A percentile compares a stretch with the other conserved stretches of the same genome.
These are phyloP conservation scores for Epinotia demarniana DNA, from an alignment of 2,888 invertebrate species.

Conservation along the genomic window DNA sequence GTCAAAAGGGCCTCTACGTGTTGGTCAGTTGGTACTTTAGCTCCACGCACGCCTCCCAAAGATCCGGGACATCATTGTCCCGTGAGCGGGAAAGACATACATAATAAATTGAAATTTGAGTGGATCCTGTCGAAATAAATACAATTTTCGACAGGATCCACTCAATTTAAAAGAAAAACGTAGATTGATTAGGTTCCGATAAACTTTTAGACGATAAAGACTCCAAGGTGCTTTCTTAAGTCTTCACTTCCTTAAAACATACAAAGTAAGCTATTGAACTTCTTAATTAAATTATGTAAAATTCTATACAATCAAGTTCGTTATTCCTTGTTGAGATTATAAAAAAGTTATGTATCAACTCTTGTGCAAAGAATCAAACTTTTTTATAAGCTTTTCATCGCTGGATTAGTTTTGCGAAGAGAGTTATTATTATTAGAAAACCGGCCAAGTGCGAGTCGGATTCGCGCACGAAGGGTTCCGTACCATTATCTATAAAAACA, in stretches of 20 bases:
- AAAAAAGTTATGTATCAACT: not conserved
- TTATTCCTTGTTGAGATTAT: constrained; percentile 12
- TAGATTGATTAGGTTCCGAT: not conserved
- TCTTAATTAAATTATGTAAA: constrained; percentile 34
- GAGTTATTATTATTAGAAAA: no score
- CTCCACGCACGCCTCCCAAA: no score
- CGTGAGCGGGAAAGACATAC: no score
- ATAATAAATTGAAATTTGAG: no score
- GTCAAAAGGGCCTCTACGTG: no score
- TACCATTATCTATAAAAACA: no score
- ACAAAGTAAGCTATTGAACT: constrained; percentile 19
- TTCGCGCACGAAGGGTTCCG: no score
- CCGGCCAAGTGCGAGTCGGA: no score
- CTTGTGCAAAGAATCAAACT: not conserved
- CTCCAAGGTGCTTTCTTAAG: constrained; percentile 15
- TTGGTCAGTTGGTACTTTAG: no score
- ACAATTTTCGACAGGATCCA: not conserved
- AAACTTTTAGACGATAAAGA: constrained; percentile 6
- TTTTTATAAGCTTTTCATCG: not conserved
- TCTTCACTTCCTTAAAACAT: constrained; percentile 20
- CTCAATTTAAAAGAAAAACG: constrained; percentile 9
- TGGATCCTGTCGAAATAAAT: no score
- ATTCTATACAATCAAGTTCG: constrained; percentile 21
- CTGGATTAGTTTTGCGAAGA: not conserved
- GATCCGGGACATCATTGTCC: no score